Base-by-base conservation (phyloP, 2,797 vertebrate genomes). In the Menidia menidia region DNA sequence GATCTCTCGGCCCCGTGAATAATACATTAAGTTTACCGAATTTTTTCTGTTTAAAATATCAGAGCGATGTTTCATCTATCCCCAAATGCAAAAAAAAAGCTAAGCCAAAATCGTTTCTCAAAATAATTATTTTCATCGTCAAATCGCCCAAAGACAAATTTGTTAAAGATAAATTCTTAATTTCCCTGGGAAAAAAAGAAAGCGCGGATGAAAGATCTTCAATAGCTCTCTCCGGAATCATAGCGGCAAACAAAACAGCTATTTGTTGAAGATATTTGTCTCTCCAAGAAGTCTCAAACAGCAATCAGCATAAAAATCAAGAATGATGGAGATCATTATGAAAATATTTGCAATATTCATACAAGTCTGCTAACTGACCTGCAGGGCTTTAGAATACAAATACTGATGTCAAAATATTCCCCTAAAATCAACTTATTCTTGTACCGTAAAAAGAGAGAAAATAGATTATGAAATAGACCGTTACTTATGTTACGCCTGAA, bases 261-360 rank as follows among this genome's bases (percentile, higher is more conserved):
- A 76, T 87, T 89, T 88, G 71, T 75, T 80, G 73, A 71, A 48
- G 31, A 45, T 85, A 82, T 85, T 81, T 43, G 73, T 80, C 68
- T 87, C 61, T 77, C 58, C 48, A 60, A 68, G 74, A 44, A 42
- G 66, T 41, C 50, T 76, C 69, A 54, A 79, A 81, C 62, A 66
- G 58, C 60, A 59, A 45, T 68, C 62, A 39, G 70, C 54, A 68
- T 63, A 48, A 72, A 76, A 82, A 72, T 71, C 65, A 69, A 45
- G 57, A 45, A 25, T 44, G 11, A 60, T 44, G 67, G 61, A 75
- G 62, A 76, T 59, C 56, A 25, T 25, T 25, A 25, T 25, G 25
- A 25, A 71, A 60, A 69, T 42, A 64, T 42, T 68, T 33, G 45
- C 31, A 12, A 33, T 39, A 39, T 39, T 39, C 10, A 39, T 39